Evolutionary conservation across 2,888 invertebrate genomes (phyloP), one percentile per base, ranked within the genome.

Genomic region (Cataglyphis livida): DNA sequence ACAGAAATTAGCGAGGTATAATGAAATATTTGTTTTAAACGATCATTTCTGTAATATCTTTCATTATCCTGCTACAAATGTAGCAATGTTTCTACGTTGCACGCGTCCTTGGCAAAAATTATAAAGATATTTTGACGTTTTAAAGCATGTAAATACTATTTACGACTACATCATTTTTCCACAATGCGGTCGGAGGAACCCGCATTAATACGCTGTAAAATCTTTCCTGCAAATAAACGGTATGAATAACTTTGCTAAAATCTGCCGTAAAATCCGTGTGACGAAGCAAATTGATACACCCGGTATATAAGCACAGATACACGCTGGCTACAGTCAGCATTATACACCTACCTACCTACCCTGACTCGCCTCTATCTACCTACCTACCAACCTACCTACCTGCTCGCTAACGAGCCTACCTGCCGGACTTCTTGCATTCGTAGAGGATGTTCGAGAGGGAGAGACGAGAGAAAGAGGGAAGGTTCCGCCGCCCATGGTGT

Each of bases 351-450:
- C 88, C 89, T 90, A 90, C 89, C 89, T 91, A 90, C 88, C 89
- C 90, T 90, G 90, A 87, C 89, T 90, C 86, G 87, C 84, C 86
- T 85, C 90, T 91, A 88, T 90, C 75, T 75, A 75, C 92, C 93
- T 94, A 93, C 94, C 94, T 93, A 93, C 91, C 93, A 93, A 94
- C 93, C 93, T 94, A 75, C 92, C 93, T 94, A 93, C 94, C 94
- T 93, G 93, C 91, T 92, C 91, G 93, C 93, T 93, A 94, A 94
- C 93, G 93, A 94, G 93, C 93, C 93, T 94, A 94, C 94, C 93
- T 93, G 93, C 94, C 93, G 93, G 92, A 93, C 93, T 94, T 93
- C 93, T 94, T 93, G 90, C 91, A 93, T 93, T 92, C 91, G 91
- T 90, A 91, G 90, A 92, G 92, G 90, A 90, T 91, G 90, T 90